A percentile compares a stretch with the other conserved stretches of the same genome.
Conservation (phyloP, 2,797 vertebrate genomes). For the Enteromius trimaculatus region DNA sequence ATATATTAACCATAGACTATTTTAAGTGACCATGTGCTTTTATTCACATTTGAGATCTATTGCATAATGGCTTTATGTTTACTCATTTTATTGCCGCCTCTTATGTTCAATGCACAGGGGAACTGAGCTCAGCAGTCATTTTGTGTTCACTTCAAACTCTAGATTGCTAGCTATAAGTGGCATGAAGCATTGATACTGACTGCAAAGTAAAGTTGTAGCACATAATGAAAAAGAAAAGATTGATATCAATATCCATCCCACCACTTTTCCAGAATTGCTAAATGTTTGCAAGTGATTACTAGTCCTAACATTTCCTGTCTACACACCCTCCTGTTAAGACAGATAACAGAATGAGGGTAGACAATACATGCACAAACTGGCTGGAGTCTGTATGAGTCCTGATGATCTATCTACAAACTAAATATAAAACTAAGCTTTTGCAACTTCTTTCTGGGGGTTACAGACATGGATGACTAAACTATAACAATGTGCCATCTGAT, state of each 20-base stretch:
- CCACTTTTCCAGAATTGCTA: slow-evolving; percentile 5
- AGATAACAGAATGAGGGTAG: not conserved
- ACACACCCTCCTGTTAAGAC: not conserved
- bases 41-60: not conserved
- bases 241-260: slow-evolving; percentile 14
- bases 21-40: not conserved
- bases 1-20: not conserved
- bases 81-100: not conserved
- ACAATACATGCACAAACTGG: not conserved
- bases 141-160: not conserved
- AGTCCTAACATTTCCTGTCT: slow-evolving; percentile 6
- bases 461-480: slow-evolving; percentile 18
- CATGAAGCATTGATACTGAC: not conserved
- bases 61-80: not conserved
- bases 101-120: not conserved
- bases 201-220: not conserved
- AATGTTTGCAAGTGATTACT: not conserved
- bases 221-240: not conserved
- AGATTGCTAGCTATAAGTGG: not conserved
- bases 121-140: not conserved
- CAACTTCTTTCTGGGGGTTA: not conserved
- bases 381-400: not conserved
- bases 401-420: not conserved
- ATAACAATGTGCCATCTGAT: not conserved
- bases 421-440: not conserved